Percentiles rank a stretch among this genome's conserved stretches.
Evolutionary conservation across 2,888 invertebrate species (phyloP).

Genomic region (Orchestes rusci): DNA sequence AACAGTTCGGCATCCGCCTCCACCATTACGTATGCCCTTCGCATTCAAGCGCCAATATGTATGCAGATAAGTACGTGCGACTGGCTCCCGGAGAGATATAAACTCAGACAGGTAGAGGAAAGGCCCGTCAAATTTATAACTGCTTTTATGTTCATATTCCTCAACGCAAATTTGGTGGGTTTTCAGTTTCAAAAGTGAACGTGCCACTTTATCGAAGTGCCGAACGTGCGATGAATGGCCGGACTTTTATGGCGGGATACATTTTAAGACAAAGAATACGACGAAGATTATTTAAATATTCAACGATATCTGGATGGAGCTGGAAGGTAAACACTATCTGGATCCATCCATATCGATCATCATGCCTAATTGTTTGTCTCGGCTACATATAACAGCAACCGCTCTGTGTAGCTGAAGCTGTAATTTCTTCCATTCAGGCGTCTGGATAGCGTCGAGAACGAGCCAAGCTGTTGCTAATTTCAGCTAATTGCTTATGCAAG

Average conservation of each 20-base stretch:
- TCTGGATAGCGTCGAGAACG: slow-evolving; percentile 16
- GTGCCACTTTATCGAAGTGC: too few relatives aligned
- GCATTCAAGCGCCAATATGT: slow-evolving; percentile 22
- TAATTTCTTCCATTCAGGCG: slow-evolving; percentile 19
- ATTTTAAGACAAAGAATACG: too few relatives aligned
- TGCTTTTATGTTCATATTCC: neutral
- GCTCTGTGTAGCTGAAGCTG: too few relatives aligned
- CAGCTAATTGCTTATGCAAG: slow-evolving; percentile 21
- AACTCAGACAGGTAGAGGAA: slow-evolving; percentile 17
- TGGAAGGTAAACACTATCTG: too few relatives aligned
- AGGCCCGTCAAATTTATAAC: slow-evolving; percentile 10
- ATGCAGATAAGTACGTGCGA: slow-evolving; percentile 24
- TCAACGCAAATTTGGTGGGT: neutral
- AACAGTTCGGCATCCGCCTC: slow-evolving; percentile 6
- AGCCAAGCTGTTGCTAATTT: slow-evolving; percentile 21
- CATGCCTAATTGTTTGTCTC: too few relatives aligned
- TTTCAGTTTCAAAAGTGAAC: too few relatives aligned
- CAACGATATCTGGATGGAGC: too few relatives aligned
- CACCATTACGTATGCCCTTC: slow-evolving; percentile 19
- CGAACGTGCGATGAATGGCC: too few relatives aligned
- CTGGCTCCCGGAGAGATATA: slow-evolving; percentile 16
- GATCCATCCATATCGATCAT: too few relatives aligned
- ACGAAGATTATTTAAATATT: too few relatives aligned
- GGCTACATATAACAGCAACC: too few relatives aligned
- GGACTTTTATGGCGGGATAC: too few relatives aligned